Conservation (phyloP, 1,140 invertebrate species). For the Lordiphosa clarofinis region DNA sequence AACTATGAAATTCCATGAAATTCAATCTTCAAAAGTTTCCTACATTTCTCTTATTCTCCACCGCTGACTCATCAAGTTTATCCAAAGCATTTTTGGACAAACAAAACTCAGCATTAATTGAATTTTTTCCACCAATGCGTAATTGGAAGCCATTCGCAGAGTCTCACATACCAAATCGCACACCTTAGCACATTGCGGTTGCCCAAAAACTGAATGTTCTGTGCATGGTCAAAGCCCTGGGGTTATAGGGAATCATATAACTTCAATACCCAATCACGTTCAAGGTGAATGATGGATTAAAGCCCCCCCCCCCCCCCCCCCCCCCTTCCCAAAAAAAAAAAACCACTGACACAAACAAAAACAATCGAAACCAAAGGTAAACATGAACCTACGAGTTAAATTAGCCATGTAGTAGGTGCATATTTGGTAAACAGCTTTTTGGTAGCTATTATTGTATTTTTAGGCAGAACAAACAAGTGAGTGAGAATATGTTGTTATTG, state of each 20-base stretch:
- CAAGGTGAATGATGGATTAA: constrained; percentile 60
- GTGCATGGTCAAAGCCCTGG: constrained; percentile 37
- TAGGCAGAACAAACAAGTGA: constrained; percentile 16
- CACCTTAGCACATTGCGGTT: constrained; percentile 38
- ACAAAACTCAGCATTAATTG: constrained; percentile 52
- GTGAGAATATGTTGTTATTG: background rate
- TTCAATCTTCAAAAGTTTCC: constrained; percentile 7
- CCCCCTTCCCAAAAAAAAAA: background rate
- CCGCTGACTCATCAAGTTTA: constrained; percentile 38
- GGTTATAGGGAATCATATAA: constrained; percentile 13
- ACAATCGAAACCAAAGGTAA: too few species aligned
- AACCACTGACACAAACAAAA: background rate
- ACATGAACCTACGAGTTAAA: too few species aligned
- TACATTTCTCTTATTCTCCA: constrained; percentile 11
- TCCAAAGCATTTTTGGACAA: constrained; percentile 12
- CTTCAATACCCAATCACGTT: constrained; percentile 67
- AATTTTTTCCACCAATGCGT: constrained; percentile 21
- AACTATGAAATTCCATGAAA: too few species aligned
- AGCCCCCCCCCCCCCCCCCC: too few species aligned
- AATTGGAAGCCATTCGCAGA: constrained; percentile 32
- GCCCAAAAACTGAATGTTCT: constrained; percentile 20
- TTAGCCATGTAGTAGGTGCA: too few species aligned
- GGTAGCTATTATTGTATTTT: too few species aligned
- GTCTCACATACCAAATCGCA: constrained; percentile 27
- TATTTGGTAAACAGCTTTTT: too few species aligned